Base-by-base conservation (phyloP, 2,113 vertebrate species). In the Lota lota region DNA sequence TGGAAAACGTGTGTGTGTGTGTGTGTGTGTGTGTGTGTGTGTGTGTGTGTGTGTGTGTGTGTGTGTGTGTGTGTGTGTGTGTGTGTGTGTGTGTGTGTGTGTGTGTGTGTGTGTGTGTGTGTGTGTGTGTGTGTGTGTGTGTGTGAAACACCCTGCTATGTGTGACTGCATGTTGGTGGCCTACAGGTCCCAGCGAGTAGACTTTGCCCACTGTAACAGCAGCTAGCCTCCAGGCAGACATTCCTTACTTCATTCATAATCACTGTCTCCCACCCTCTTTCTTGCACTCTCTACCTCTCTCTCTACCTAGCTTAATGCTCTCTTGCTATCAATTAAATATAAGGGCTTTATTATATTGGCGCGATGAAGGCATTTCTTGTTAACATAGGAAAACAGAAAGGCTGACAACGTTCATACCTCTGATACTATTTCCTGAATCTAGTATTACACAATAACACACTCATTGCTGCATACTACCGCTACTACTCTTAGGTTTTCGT, bases 161-260 rank as follows among this genome's bases (percentile, higher is more conserved):
- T 62, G 72, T 76, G 53, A 69, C 50, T 24, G 22, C 88, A 86
- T 71, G 86, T 70, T 82, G 76, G 70, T 21, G 17, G 61, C 77
- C 63, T 59, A 51, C 84, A 63, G 50, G 85, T 63, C 74, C 54
- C 22, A 53, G 83, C 86, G 81, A 70, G 85, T 14, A 22, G 57
- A 4, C 65, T 50, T 6, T 57, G 20, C 53, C 22, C 69, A 4
- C 28, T 6, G 1, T 33, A 33, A 33, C 28, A 33, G 28, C 28
- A 33, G 28, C 28, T 66, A 47, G 40, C 40, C 40, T 47, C 40
- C 40, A 47, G 40, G 40, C 40, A 47, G 40, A 2, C 40, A 47
- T 47, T 47, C 40, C 40, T 47, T 47, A 47, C 10, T 64, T 79
- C 57, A 74, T 73, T 64, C 61, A 76, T 71, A 59, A 28, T 16